phyloP scores from a whole-genome alignment of 2,888 invertebrate genomes.

The Palloptera scutellata region DNA sequence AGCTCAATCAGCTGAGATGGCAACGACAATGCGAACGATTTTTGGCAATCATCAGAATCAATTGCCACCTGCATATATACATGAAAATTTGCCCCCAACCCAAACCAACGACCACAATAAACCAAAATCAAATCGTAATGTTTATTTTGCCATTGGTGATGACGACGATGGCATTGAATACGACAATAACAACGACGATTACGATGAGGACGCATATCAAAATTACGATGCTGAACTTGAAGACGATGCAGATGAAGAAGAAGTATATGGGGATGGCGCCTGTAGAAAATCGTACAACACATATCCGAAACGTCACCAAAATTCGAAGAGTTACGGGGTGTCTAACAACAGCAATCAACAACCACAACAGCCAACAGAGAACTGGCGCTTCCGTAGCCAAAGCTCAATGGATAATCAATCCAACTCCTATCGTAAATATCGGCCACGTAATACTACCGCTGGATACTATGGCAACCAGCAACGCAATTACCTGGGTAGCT shows the following conservation, averaged over 20 bases:
- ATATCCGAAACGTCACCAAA: constrained; percentile 7
- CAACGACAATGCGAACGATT: constrained; percentile 57
- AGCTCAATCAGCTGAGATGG: constrained; percentile 37
- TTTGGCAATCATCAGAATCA: constrained; percentile 47
- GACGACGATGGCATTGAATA: constrained; percentile 24
- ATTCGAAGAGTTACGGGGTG: neutral
- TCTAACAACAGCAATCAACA: neutral
- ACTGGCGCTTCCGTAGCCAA: constrained; percentile 60
- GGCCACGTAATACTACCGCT: constrained; percentile 46
- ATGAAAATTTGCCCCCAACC: constrained; percentile 23
- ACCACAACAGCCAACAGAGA: constrained; percentile 47
- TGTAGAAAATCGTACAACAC: constrained; percentile 8
- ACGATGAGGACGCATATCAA: constrained; percentile 38
- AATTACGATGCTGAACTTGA: constrained; percentile 39
- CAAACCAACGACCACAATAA: constrained; percentile 26
- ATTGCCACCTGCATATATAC: constrained; percentile 29
- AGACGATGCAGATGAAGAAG: constrained; percentile 43
- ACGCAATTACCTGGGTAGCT: constrained; percentile 21
- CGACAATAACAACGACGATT: constrained; percentile 43
- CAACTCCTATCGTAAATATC: constrained; percentile 33
- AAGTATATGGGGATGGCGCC: constrained; percentile 26
- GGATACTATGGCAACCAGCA: constrained; percentile 34
- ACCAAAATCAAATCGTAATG: constrained; percentile 44
- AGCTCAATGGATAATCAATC: constrained; percentile 43
- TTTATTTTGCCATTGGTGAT: constrained; percentile 45